Percentiles rank a stretch among this genome's conserved stretches.
phyloP scores from a whole-genome alignment of 2,797 vertebrate species.

The Anas flavirostris region DNA sequence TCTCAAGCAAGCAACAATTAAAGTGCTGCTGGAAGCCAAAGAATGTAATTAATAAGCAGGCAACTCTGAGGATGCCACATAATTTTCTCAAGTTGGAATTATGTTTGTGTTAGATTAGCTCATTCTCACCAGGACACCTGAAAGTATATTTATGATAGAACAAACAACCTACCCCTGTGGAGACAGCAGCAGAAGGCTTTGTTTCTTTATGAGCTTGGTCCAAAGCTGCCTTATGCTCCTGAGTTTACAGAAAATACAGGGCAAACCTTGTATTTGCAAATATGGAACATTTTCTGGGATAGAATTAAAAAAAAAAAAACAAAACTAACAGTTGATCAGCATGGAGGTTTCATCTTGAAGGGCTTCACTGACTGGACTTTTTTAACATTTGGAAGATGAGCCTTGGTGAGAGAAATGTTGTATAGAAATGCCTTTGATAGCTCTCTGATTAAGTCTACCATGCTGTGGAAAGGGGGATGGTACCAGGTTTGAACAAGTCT shows the following conservation, averaged over 20 bases:
- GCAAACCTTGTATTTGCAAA: constrained; percentile 80
- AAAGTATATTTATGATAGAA: constrained; percentile 26
- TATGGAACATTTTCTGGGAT: constrained; percentile 68
- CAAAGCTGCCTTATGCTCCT: constrained; percentile 70
- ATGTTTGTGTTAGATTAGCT: constrained; percentile 46
- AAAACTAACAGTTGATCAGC: constrained; percentile 71
- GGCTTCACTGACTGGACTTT: constrained; percentile 56
- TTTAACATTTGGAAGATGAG: constrained; percentile 70
- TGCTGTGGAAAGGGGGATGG: constrained; percentile 64
- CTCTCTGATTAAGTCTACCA: constrained; percentile 73
- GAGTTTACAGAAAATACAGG: constrained; percentile 72
- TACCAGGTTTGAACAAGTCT: constrained; percentile 61
- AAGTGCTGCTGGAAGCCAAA: not conserved
- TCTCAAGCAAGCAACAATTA: not conserved
- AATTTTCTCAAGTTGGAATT: constrained; percentile 44
- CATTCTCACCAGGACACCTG: constrained; percentile 42
- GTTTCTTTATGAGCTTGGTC: constrained; percentile 59
- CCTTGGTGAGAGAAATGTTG: constrained; percentile 69
- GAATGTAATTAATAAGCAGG: not conserved
- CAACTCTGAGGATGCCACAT: not conserved
- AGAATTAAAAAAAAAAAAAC: constrained; percentile 46
- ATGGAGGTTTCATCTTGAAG: constrained; percentile 75
- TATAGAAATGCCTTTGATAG: constrained; percentile 79
- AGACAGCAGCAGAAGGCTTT: constrained; percentile 54
- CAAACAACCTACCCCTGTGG: constrained; percentile 27